A percentile compares a stretch with the other conserved stretches of the same genome.
Evolutionary conservation across 2,888 invertebrate genomes (phyloP).

Genomic region (Oxyteleia sp.): DNA sequence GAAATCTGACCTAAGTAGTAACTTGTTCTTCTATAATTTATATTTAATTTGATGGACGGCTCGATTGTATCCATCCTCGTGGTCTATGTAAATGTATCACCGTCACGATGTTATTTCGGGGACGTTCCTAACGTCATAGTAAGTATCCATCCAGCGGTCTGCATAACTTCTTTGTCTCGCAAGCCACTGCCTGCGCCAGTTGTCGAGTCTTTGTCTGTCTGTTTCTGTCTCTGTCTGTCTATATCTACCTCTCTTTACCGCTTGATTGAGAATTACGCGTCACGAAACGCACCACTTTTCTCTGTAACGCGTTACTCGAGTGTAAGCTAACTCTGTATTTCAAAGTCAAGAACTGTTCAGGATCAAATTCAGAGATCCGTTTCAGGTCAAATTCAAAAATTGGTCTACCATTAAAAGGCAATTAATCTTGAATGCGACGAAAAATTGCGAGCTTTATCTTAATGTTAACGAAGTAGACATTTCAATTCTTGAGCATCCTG

Average conservation of each 20-base stretch:
- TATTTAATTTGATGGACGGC: slow-evolving; percentile 86
- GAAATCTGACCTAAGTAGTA: slow-evolving; percentile 20
- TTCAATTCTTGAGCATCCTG: slow-evolving; percentile 2
- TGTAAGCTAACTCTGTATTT: slow-evolving; percentile 37
- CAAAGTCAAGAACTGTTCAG: slow-evolving; percentile 8
- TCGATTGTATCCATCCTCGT: slow-evolving; percentile 81
- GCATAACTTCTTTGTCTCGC: slow-evolving; percentile 72
- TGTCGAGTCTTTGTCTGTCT: slow-evolving; percentile 37
- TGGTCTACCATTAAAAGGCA: no score
- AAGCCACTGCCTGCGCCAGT: slow-evolving; percentile 49
- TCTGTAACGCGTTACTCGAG: slow-evolving; percentile 20
- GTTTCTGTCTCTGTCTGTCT: slow-evolving; percentile 35
- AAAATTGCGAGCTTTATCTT: no score
- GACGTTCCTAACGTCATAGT: slow-evolving; percentile 82
- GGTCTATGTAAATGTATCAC: slow-evolving; percentile 80
- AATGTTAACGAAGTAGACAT: no score
- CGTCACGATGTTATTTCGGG: slow-evolving; percentile 82
- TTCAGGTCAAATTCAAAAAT: no score
- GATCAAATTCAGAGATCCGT: slow-evolving; percentile 34
- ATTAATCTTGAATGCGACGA: no score
- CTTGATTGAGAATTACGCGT: slow-evolving; percentile 36
- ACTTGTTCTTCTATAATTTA: slow-evolving; percentile 82
- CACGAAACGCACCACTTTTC: slow-evolving; percentile 35
- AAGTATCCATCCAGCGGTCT: slow-evolving; percentile 82
- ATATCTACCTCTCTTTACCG: slow-evolving; percentile 16